Conservation (phyloP, 2,113 vertebrate genomes). For the Leptodactylus fuscus region DNA sequence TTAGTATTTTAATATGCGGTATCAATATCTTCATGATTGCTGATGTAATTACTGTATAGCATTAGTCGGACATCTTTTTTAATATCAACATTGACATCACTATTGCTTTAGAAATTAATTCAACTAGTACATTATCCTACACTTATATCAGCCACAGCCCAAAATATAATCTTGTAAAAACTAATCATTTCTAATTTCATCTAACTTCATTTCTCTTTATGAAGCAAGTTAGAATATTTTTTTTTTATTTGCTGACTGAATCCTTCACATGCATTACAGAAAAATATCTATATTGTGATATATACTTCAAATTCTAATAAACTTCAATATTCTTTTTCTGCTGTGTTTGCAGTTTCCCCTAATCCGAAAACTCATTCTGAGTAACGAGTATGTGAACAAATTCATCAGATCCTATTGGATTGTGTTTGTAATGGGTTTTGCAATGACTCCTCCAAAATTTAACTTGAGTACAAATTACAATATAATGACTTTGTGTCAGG, state of each 20-base stretch:
- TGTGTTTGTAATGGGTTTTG: conserved; percentile 4
- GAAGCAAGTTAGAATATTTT: background rate
- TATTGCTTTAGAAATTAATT: background rate
- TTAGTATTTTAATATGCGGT: too few relatives aligned
- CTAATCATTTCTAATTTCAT: background rate
- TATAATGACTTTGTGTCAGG: background rate
- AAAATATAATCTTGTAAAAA: too few relatives aligned
- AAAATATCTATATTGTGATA: background rate
- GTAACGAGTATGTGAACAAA: background rate
- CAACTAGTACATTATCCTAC: background rate
- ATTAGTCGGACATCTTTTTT: background rate
- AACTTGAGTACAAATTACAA: background rate
- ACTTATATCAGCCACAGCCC: background rate
- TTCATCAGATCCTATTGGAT: conserved; percentile 11
- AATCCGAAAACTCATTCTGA: background rate
- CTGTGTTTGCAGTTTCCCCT: conserved; percentile 18
- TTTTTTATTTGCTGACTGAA: background rate
- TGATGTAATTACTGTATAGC: background rate
- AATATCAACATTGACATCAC: background rate
- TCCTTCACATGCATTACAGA: background rate
- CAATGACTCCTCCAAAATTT: background rate
- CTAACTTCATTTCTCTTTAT: background rate
- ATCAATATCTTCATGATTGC: background rate
- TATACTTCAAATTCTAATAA: background rate
- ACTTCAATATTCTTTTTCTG: background rate